Percentiles rank a stretch among this genome's conserved stretches.
phyloP scores from a whole-genome alignment of 2,113 vertebrate genomes.

The Motacilla tschutschensis region DNA sequence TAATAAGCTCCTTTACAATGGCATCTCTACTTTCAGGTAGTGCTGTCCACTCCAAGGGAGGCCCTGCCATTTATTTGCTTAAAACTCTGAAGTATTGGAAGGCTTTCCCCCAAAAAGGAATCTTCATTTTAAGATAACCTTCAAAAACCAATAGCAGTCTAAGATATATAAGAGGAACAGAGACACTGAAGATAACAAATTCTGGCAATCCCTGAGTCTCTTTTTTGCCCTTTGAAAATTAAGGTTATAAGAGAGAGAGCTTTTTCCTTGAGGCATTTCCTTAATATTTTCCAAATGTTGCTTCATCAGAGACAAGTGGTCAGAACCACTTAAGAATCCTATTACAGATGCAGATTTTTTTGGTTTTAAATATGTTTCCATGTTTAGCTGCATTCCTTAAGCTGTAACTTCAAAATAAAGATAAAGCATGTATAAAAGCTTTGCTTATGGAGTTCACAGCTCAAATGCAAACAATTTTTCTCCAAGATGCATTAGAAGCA shows the following conservation, averaged over 20 bases:
- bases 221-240: neutral
- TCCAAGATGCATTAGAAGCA: neutral
- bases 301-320: neutral
- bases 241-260: neutral
- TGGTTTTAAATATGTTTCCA: neutral
- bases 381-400: neutral
- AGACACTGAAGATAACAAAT: neutral
- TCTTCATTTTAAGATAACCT: neutral
- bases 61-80: neutral
- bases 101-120: neutral
- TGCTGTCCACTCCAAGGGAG: neutral
- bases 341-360: neutral
- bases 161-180: neutral
- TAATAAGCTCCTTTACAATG: neutral
- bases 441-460: neutral
- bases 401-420: neutral
- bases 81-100: neutral
- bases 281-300: slow-evolving; percentile 18
- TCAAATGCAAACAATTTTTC: neutral
- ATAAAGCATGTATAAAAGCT: neutral
- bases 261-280: neutral
- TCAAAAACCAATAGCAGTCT: neutral
- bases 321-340: neutral
- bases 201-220: neutral
- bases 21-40: neutral